These are phyloP conservation scores for Xiphophorus birchmanni DNA, from an alignment of 2,797 vertebrate genomes.

Conservation along the genomic window DNA sequence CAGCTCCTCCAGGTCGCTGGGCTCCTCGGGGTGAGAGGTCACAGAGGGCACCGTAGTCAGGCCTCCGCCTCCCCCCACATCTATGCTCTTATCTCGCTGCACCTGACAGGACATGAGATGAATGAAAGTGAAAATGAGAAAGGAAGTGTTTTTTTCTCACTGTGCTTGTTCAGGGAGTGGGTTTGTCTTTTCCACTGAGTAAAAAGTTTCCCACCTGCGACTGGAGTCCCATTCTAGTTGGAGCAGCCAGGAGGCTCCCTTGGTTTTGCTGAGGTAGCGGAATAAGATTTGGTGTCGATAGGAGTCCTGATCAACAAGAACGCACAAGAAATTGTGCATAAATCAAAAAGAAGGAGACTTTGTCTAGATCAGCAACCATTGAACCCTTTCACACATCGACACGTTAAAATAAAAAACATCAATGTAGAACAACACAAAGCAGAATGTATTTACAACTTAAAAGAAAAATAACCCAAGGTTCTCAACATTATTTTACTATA, in stretches of 20 bases:
- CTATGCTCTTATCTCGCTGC: slow-evolving; percentile 80
- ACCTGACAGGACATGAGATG: neutral
- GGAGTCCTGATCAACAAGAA: slow-evolving; percentile 82
- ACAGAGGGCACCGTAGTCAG: slow-evolving; percentile 70
- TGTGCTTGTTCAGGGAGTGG: neutral
- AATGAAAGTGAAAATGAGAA: slow-evolving; percentile 35
- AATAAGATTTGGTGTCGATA: slow-evolving; percentile 93
- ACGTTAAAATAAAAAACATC: neutral
- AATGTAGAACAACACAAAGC: neutral
- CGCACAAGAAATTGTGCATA: neutral
- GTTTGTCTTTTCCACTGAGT: slow-evolving; percentile 36
- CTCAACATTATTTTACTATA: neutral
- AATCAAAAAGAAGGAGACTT: neutral
- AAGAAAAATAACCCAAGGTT: too few relatives aligned
- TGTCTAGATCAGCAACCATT: neutral
- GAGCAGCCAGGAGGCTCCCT: slow-evolving; percentile 88
- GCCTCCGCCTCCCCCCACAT: slow-evolving; percentile 66
- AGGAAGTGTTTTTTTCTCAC: slow-evolving; percentile 4
- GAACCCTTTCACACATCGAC: neutral
- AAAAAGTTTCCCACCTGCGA: slow-evolving; percentile 82
- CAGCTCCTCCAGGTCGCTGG: slow-evolving; percentile 93
- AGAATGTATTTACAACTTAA: neutral
- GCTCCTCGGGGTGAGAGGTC: slow-evolving; percentile 88
- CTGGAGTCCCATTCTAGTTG: slow-evolving; percentile 85
- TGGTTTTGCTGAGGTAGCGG: slow-evolving; percentile 97